These are phyloP conservation scores for Strongylocentrotus purpuratus DNA, from an alignment of 35 echinoderm and acorn worm genomes.

Conservation along the genomic window DNA sequence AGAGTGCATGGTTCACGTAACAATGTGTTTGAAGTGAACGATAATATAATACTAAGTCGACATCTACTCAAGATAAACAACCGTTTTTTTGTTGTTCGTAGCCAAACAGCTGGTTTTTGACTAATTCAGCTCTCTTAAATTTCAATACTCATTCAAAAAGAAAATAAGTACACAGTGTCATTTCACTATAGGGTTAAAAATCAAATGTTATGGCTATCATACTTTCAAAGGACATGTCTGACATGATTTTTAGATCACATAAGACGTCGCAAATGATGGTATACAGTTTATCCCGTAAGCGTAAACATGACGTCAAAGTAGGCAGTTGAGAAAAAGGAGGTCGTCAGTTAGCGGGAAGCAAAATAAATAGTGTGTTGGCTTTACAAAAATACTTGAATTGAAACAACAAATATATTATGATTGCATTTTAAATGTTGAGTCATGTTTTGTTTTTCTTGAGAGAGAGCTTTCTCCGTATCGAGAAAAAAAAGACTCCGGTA, in stretches of 20 bases:
- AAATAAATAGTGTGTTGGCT: background rate
- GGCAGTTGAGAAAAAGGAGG: background rate
- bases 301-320: background rate
- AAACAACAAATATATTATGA: background rate
- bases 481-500: background rate
- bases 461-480: background rate
- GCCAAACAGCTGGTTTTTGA: background rate
- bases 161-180: background rate
- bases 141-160: background rate
- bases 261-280: background rate
- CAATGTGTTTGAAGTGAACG: background rate
- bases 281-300: background rate
- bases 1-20: background rate
- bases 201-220: background rate
- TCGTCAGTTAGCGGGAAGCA: background rate
- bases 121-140: background rate
- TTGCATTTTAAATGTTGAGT: background rate
- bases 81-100: background rate
- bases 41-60: background rate
- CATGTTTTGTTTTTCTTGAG: background rate
- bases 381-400: background rate
- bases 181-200: background rate
- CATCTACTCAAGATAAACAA: background rate
- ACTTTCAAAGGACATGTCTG: background rate
- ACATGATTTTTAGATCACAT: background rate